Percentiles rank a stretch among this genome's conserved stretches.
Conservation (phyloP, 64 coral and sea anemone species). For the Montipora capricornis region DNA sequence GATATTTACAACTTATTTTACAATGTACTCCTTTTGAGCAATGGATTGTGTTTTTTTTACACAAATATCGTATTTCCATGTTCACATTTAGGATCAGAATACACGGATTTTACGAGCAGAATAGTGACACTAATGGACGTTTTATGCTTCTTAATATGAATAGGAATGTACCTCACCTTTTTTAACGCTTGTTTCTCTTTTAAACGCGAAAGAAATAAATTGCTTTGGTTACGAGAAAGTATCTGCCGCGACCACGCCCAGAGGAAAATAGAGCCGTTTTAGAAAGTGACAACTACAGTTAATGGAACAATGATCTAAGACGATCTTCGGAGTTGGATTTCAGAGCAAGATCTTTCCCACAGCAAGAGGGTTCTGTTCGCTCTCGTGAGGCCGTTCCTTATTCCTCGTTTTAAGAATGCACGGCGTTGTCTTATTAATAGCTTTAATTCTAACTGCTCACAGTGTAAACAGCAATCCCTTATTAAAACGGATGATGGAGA, state of each 20-base stretch:
- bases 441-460: conserved; percentile 4
- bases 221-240: not conserved
- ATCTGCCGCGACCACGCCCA: conserved; percentile 24
- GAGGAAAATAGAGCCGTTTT: conserved; percentile 22
- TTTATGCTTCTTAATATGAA: not conserved
- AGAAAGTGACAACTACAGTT: conserved; percentile 4
- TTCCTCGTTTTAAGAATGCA: not conserved
- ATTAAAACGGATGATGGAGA: conserved; percentile 8
- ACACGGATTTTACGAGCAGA: not conserved
- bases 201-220: conserved; percentile 9
- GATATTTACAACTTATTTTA: not conserved
- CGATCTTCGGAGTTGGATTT: conserved; percentile 6
- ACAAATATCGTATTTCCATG: too few relatives aligned
- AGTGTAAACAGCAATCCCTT: conserved; percentile 38
- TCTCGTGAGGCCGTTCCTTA: not conserved
- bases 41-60: too few relatives aligned
- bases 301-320: conserved; percentile 34
- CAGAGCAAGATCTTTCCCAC: not conserved
- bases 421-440: not conserved
- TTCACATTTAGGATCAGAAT: not conserved
- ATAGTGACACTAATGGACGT: not conserved
- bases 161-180: not conserved
- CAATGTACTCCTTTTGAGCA: too few relatives aligned
- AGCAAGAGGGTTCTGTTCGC: not conserved
- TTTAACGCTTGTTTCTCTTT: not conserved